Evolutionary conservation across 2,888 invertebrate species (phyloP).

Genomic region (Perdita meconis): DNA sequence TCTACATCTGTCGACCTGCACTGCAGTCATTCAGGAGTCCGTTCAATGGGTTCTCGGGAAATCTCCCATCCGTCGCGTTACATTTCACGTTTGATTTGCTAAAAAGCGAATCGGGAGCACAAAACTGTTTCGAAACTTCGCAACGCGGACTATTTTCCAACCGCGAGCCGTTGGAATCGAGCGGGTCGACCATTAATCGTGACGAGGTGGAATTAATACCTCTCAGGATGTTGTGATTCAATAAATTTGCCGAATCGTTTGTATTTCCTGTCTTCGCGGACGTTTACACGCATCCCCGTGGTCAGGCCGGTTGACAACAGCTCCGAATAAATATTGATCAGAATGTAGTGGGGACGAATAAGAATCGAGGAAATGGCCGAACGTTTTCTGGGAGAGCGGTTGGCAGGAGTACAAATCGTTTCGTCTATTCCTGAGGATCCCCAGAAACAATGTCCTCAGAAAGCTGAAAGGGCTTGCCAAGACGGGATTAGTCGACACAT

Average conservation of each 20-base stretch:
- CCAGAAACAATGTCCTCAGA: slow-evolving; percentile 63
- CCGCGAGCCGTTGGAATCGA: not conserved
- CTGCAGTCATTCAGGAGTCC: not conserved
- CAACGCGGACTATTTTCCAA: no score
- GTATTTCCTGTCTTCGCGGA: slow-evolving; percentile 6
- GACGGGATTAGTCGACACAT: slow-evolving; percentile 39
- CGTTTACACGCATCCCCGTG: slow-evolving; percentile 27
- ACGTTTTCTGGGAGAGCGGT: slow-evolving; percentile 20
- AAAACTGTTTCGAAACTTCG: no score
- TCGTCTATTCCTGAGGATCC: slow-evolving; percentile 59
- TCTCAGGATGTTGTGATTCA: not conserved
- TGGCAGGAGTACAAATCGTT: slow-evolving; percentile 54
- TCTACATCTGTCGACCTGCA: not conserved
- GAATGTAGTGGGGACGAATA: not conserved
- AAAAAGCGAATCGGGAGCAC: no score
- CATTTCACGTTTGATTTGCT: no score
- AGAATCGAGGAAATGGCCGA: slow-evolving; percentile 10
- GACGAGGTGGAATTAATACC: not conserved
- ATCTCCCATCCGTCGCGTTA: no score
- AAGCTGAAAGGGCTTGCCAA: slow-evolving; percentile 57
- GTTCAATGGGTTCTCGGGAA: not conserved
- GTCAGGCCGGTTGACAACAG: slow-evolving; percentile 8
- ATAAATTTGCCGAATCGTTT: not conserved
- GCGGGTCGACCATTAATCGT: not conserved
- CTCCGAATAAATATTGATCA: slow-evolving; percentile 33